Base-by-base conservation (phyloP, 2,888 invertebrate genomes). In the Metellina segmentata region DNA sequence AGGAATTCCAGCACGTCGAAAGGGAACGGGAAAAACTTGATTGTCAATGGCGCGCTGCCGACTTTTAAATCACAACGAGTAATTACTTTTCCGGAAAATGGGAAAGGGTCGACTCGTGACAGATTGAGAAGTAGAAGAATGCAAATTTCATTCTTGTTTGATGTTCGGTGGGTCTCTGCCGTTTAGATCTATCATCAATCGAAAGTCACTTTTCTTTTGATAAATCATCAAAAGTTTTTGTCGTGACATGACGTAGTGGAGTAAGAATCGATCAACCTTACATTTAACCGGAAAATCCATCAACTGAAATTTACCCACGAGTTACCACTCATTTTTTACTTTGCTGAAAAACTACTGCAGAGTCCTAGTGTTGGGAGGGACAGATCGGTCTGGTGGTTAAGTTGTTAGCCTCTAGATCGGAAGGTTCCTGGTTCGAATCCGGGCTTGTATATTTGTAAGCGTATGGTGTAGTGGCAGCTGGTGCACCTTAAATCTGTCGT, bases 21-120 rank as follows among this genome's bases (percentile, higher is more conserved):
- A 72, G 7, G 75, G 75, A 81, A 71, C 52, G 78, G 34, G 53
- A 48, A 72, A 81, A 88, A 81, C 81, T 75, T 74, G 81, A 88
- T 88, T 88, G 88, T 88, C 81, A 69, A 81, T 69, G 53, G 74
- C 81, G 70, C 11, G 49, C 49, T 53, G 52, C 52, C 13, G 88
- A 69, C 88, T 88, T 88, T 81, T 75, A 88, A 88, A 88, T 88
- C 88, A 88, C 88, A 81, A 75, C 88, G 69, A 81, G 81, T 88
- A 88, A 88, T 88, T 88, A 75, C 88, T 88, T 81, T 87, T 81
- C 19, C n/a, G 69, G 34, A n/a, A 48, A 48, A 74, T 20, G 48
- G 9, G 70, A 51, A 77, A 86, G n/a, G 69, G 74, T 49, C 70
- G 72, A 83, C 51, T 88, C 51, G 13, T 81, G 88, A 88, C 81